Base-by-base conservation (phyloP, 2,113 vertebrate genomes). In the Pavo muticus region DNA sequence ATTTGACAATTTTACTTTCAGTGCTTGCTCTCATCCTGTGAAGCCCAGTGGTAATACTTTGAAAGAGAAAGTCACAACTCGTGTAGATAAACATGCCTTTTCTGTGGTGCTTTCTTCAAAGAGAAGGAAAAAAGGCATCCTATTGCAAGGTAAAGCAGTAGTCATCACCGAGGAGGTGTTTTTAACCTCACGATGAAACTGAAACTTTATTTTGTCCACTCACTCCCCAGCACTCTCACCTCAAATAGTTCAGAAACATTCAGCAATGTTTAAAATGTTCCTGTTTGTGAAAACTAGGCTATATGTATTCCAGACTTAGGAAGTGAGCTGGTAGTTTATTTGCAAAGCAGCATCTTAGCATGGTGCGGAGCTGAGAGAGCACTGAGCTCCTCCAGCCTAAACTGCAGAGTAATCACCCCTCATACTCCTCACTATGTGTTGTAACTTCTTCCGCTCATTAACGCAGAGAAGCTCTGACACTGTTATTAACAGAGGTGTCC, bases 271-370 rank as follows among this genome's bases (percentile, higher is more conserved):
- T 14, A 40, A 30, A 57, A 2, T 3, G 18, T 15, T 63, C n/a
- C 14, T 44, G 6, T 37, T 18, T 17, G 32, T 11, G 3, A 88
- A 44, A 2, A 4, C 8, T 30, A 5, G 45, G 6, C 18, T 32
- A 5, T 2, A 4, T 6, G 24, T 17, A 52, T 7, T 52, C 9
- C 18, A 19, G 6, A 5, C n/a, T 50, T 19, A 27, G 45, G 70
- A 87, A 72, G 5, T 2, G 19, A 52, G 9, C 10, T 19, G 21
- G 3, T 11, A 14, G 68, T 23, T 57, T 57, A 32, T 69, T 79
- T 64, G 21, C 10, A 32, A 69, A 74, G 30, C 7, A 14, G 37
- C 42, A 29, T 0, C 0, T 47, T 3, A 4, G 8, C 13, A 42
- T 69, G 20, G 32, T 44, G 6, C 7, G 63, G 32, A 73, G 47